Base-by-base conservation (phyloP, 2,797 vertebrate species). In the Schizothorax lantsangensis region DNA sequence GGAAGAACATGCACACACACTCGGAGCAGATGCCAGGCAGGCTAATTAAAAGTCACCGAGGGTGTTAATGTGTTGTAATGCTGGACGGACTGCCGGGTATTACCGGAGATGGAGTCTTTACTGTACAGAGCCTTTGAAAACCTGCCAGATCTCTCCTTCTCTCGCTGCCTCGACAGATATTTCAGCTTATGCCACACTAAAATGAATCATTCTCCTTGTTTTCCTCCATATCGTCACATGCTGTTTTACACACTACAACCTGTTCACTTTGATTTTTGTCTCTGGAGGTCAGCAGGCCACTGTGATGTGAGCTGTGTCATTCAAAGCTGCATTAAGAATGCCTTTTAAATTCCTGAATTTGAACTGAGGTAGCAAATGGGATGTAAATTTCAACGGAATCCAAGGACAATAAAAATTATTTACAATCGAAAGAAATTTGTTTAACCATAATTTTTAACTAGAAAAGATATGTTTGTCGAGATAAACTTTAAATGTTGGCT, bases 11-110 rank as follows among this genome's bases (percentile, higher is more conserved):
- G 59, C 62, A 86, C 80, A 79, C 85, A 86, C 23, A 57, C 74
- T 77, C 47, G 33, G 26, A 36, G 68, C 40, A 81, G 30, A 52
- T 79, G 73, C 81, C 83, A 69, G 79, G 66, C 88, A 90, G 89
- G 91, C 91, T 94, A 93, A 94, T 92, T 93, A 90, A 92, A 90
- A 85, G 75, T 86, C 82, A 89, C 81, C 62, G 88, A 86, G 88
- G 89, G 90, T 89, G 88, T 89, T 92, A 84, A 89, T n/a, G 87
- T 91, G 85, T 91, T 90, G 90, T 91, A 86, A 88, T 89, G 87
- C 80, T 82, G 85, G 62, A 74, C 30, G 30, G 45, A 83, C 73
- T 45, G 73, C 80, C 14, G 40, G 21, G 43, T 86, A 69, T 64
- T 47, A 89, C 64, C 23, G 45, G 43, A 68, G 81, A 21, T 30